A percentile compares a stretch with the other conserved stretches of the same genome.
phyloP scores from a whole-genome alignment of 2,888 invertebrate genomes.

The Eristalis intricaria region DNA sequence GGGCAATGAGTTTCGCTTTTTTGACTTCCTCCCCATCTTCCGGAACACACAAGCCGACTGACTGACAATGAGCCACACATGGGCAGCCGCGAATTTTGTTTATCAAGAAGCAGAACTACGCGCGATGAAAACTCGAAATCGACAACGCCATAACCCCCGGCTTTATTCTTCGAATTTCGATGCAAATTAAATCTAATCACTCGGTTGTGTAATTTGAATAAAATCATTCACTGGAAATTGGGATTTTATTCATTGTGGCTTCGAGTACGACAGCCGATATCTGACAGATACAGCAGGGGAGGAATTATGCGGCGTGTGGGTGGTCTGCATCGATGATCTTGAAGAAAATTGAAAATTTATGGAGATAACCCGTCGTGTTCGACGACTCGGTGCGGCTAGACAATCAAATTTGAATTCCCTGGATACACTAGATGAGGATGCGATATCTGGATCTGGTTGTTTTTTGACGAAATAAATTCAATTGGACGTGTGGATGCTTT shows the following conservation, averaged over 20 bases:
- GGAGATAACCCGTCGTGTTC: neutral
- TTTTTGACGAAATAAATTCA: too few species aligned
- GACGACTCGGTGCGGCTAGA: neutral
- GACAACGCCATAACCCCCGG: neutral
- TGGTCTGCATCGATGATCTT: neutral
- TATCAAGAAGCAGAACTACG: neutral
- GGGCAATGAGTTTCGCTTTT: neutral
- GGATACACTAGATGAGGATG: neutral
- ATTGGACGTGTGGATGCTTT: too few species aligned
- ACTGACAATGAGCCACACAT: too few species aligned
- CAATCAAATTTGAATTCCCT: neutral
- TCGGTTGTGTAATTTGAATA: slow-evolving; percentile 51
- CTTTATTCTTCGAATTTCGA: neutral
- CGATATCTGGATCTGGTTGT: neutral
- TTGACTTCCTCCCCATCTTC: neutral
- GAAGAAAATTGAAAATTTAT: slow-evolving; percentile 6
- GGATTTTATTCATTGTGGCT: neutral
- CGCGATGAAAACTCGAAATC: too few species aligned
- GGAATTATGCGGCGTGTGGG: neutral
- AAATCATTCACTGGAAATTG: slow-evolving; percentile 47
- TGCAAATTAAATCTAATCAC: slow-evolving; percentile 34
- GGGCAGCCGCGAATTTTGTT: neutral
- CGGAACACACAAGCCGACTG: neutral
- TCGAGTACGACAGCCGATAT: neutral
- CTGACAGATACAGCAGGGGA: neutral